phyloP scores from a whole-genome alignment of 2,797 vertebrate species.

The Rhinophrynus dorsalis region DNA sequence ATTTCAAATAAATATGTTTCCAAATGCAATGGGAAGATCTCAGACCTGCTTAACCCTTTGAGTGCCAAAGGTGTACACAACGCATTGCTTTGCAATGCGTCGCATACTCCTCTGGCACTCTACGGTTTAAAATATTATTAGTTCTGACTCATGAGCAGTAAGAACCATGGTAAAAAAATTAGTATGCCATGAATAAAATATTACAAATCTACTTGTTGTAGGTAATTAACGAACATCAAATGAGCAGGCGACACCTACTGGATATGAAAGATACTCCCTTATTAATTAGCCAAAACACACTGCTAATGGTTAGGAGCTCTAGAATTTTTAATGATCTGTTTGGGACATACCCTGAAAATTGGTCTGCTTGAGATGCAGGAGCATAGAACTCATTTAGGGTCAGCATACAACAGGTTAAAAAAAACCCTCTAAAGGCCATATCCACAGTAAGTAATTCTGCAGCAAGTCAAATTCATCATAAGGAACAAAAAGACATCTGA shows the following conservation, averaged over 20 bases:
- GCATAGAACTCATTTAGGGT: no score
- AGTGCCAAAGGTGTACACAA: no score
- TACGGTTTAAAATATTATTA: constrained; percentile 36
- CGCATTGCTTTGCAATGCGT: no score
- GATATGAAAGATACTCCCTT: constrained; percentile 39
- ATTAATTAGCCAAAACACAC: constrained; percentile 47
- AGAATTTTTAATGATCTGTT: constrained; percentile 34
- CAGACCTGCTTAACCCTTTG: no score
- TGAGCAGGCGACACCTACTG: constrained; percentile 23
- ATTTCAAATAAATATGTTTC: no score
- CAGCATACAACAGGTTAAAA: no score
- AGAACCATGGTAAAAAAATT: not conserved
- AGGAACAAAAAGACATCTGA: no score
- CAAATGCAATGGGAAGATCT: no score
- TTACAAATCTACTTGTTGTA: constrained; percentile 3
- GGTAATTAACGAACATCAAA: not conserved
- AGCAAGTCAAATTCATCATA: no score
- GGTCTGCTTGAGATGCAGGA: constrained; percentile 10
- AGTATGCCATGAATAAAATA: not conserved
- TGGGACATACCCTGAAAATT: constrained; percentile 5
- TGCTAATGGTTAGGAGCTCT: constrained; percentile 10
- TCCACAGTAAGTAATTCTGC: no score
- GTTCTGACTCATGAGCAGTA: not conserved
- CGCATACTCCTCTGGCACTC: no score
- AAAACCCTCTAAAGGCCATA: no score